These are phyloP conservation scores for Perccottus glenii DNA, from an alignment of 2,113 vertebrate species.

Conservation along the genomic window DNA sequence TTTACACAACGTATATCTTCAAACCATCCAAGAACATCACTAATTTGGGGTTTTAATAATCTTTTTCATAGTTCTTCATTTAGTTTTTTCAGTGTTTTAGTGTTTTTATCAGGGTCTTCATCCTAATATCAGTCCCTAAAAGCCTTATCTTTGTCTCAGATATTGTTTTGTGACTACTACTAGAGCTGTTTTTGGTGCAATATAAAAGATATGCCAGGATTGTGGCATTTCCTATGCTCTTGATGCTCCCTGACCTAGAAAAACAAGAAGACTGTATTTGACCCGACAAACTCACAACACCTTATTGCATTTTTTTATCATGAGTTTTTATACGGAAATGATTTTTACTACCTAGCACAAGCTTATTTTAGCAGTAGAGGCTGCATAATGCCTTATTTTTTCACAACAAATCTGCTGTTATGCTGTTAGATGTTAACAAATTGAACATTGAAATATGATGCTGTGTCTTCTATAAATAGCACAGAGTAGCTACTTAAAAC, in stretches of 20 bases:
- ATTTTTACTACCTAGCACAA: too few species aligned
- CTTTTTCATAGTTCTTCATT: too few species aligned
- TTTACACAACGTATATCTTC: too few species aligned
- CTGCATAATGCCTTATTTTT: too few species aligned
- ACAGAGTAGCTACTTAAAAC: constrained; percentile 19
- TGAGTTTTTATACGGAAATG: not conserved
- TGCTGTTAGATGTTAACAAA: not conserved
- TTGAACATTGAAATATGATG: not conserved
- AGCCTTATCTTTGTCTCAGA: not conserved
- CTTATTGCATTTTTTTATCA: not conserved
- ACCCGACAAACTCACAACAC: not conserved
- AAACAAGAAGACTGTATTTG: not conserved
- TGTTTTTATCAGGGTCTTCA: not conserved
- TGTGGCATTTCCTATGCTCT: constrained; percentile 3
- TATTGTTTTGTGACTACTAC: constrained; percentile 1
- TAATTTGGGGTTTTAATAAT: too few species aligned
- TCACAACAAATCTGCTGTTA: too few species aligned
- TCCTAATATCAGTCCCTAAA: not conserved
- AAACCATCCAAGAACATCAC: too few species aligned
- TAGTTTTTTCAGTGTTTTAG: too few species aligned
- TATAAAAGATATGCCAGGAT: not conserved
- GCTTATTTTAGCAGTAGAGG: too few species aligned
- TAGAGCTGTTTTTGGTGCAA: not conserved
- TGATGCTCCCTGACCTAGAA: constrained; percentile 9
- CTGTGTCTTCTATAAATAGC: constrained; percentile 10